A percentile compares a stretch with the other conserved stretches of the same genome.
Evolutionary conservation across 2,888 invertebrate genomes (phyloP).

Genomic region (Calameuta pallipes): DNA sequence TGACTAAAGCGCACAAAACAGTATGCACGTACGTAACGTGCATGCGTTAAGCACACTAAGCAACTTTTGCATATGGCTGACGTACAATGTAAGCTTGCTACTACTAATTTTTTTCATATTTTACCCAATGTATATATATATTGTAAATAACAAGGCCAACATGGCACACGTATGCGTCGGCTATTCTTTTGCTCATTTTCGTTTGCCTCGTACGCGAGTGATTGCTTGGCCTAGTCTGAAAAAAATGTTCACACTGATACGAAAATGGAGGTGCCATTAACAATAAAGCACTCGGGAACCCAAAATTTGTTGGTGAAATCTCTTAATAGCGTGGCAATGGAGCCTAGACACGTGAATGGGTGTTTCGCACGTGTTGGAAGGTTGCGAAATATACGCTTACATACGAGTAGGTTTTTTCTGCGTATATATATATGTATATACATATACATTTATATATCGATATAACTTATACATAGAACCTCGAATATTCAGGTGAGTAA

Average conservation of each 20-base stretch:
- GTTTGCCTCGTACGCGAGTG: neutral
- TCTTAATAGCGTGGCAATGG: neutral
- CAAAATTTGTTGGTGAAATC: neutral
- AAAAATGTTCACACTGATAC: neutral
- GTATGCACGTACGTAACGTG: neutral
- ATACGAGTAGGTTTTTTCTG: neutral
- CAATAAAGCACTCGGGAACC: neutral
- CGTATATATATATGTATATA: no score
- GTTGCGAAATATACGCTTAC: neutral
- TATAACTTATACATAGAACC: no score
- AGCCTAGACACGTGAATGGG: neutral
- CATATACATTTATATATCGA: no score
- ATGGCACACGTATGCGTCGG: neutral
- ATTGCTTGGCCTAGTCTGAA: neutral
- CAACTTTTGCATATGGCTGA: neutral
- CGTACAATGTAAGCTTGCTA: neutral
- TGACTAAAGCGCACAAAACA: neutral
- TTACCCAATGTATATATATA: neutral
- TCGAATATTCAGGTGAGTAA: neutral
- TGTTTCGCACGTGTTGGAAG: neutral
- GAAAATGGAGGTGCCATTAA: neutral
- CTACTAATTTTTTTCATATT: neutral
- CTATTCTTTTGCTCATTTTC: neutral
- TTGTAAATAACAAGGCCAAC: neutral
- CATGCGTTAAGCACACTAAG: neutral